phyloP scores from a whole-genome alignment of 1,140 invertebrate species.

The Drosophila neocordata region DNA sequence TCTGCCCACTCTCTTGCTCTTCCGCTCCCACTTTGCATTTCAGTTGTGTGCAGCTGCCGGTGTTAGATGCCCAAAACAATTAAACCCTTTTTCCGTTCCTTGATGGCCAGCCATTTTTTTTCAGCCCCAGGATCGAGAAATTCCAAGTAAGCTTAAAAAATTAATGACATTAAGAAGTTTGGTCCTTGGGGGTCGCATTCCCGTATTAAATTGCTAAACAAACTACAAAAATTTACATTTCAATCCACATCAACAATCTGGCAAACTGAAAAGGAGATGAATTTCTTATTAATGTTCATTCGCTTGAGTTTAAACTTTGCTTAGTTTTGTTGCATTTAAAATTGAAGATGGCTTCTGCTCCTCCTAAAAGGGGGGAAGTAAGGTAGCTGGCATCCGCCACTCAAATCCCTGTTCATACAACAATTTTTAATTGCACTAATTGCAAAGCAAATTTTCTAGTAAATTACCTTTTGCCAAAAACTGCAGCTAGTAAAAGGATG shows the following conservation, averaged over 20 bases:
- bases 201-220: slow-evolving; percentile 71
- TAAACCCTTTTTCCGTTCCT: slow-evolving; percentile 66
- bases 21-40: slow-evolving; percentile 13
- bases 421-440: slow-evolving; percentile 76
- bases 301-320: not conserved
- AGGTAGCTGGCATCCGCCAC: not conserved
- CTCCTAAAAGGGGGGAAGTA: not conserved
- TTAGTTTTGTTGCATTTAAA: slow-evolving; percentile 50
- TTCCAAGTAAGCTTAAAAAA: slow-evolving; percentile 80
- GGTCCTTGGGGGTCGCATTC: slow-evolving; percentile 39
- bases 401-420: slow-evolving; percentile 33
- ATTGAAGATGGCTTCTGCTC: slow-evolving; percentile 4
- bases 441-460: slow-evolving; percentile 81
- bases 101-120: slow-evolving; percentile 71
- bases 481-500: slow-evolving; percentile 41
- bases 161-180: slow-evolving; percentile 80
- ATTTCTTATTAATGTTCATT: slow-evolving; percentile 62
- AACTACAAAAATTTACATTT: slow-evolving; percentile 50
- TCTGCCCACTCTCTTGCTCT: not conserved
- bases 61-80: slow-evolving; percentile 71
- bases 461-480: slow-evolving; percentile 70
- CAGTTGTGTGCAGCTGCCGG: slow-evolving; percentile 19
- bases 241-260: slow-evolving; percentile 2
- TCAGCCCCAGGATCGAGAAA: slow-evolving; percentile 26
- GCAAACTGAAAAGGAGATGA: not conserved